Evolutionary conservation across 2,797 vertebrate species (phyloP).

Genomic region (Xenentodon cancila): DNA sequence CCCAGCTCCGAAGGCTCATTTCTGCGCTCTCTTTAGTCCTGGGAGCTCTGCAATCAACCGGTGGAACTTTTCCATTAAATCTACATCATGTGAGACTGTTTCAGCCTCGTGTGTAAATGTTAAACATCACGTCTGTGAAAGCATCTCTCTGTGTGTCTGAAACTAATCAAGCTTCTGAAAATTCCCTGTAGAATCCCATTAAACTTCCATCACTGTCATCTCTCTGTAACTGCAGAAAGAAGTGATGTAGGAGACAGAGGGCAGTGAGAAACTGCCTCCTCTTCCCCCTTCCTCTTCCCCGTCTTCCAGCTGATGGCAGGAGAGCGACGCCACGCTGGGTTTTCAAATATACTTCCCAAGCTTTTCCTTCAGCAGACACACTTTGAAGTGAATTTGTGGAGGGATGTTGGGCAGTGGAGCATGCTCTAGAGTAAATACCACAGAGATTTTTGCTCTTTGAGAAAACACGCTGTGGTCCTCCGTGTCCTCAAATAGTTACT

Average conservation of each 20-base stretch:
- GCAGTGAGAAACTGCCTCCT: too few relatives aligned
- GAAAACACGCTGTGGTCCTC: conserved; percentile 82
- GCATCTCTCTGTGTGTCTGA: too few relatives aligned
- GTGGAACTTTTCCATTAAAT: too few relatives aligned
- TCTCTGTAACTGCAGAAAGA: too few relatives aligned
- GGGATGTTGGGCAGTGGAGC: conserved; percentile 67
- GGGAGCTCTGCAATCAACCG: conserved; percentile 2
- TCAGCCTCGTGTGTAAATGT: too few relatives aligned
- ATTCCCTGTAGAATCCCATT: not conserved
- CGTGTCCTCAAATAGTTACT: conserved; percentile 68
- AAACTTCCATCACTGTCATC: not conserved
- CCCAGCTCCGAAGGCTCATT: conserved; percentile 9
- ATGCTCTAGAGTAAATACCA: conserved; percentile 81
- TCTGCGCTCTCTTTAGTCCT: conserved; percentile 11
- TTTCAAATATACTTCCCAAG: conserved; percentile 87
- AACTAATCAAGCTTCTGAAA: too few relatives aligned
- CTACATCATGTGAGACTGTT: too few relatives aligned
- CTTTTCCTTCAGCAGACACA: conserved; percentile 58
- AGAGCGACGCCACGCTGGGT: conserved; percentile 85
- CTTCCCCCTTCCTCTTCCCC: not conserved
- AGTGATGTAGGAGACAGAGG: too few relatives aligned
- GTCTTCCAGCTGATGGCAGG: conserved; percentile 53
- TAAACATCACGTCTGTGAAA: too few relatives aligned
- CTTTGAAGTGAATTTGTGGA: conserved; percentile 90
- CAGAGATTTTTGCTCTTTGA: conserved; percentile 77